phyloP scores from a whole-genome alignment of 2,113 vertebrate species.

The Nipponia nippon region DNA sequence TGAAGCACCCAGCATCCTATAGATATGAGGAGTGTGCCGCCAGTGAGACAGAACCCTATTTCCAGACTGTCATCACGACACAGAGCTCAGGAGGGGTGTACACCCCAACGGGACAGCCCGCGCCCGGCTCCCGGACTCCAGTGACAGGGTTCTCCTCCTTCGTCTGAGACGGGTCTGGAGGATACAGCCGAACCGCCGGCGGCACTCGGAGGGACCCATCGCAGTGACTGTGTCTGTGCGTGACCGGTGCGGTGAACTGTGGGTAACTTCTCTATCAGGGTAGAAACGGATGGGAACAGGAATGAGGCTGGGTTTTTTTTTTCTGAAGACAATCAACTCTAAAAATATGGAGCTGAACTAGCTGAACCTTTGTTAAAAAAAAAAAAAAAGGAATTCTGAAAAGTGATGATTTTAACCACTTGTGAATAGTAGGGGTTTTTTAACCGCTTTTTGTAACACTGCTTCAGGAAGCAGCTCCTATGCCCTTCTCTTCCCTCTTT shows the following conservation, averaged over 20 bases:
- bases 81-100: constrained; percentile 93
- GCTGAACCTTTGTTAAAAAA: constrained; percentile 53
- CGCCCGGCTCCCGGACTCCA: constrained; percentile 86
- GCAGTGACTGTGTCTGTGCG: background rate
- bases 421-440: constrained; percentile 69
- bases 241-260: constrained; percentile 16
- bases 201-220: background rate
- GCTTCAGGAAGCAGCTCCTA: constrained; percentile 67
- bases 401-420: constrained; percentile 67
- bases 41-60: constrained; percentile 80
- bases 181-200: background rate
- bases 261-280: constrained; percentile 61
- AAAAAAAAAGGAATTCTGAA: constrained; percentile 37
- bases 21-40: constrained; percentile 86
- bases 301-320: constrained; percentile 28
- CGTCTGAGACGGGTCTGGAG: constrained; percentile 76
- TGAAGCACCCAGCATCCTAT: constrained; percentile 76
- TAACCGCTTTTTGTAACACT: constrained; percentile 73
- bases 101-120: constrained; percentile 83
- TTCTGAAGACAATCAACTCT: constrained; percentile 70
- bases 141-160: constrained; percentile 97
- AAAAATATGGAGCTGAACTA: constrained; percentile 51
- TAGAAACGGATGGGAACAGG: constrained; percentile 42
- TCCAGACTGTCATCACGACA: constrained; percentile 93
- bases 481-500: constrained; percentile 16